A percentile compares a stretch with the other conserved stretches of the same genome.
Evolutionary conservation across 2,888 invertebrate species (phyloP).

Genomic region (Escarpia spicata): DNA sequence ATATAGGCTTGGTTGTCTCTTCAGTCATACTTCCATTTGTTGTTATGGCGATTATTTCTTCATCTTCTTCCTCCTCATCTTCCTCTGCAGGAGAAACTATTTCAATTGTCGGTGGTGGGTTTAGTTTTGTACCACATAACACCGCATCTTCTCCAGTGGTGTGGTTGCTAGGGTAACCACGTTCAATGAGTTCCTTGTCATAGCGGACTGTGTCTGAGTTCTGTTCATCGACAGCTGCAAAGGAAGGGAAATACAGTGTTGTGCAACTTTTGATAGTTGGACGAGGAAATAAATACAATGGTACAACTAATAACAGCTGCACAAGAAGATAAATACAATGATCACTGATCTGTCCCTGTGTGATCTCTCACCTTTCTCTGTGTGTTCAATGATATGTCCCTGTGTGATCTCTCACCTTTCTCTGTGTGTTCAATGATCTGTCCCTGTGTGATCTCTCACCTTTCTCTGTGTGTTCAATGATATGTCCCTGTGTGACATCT

Average conservation of each 20-base stretch:
- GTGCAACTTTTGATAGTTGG: too few species aligned
- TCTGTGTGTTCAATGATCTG: conserved; percentile 30
- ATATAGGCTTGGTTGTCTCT: conserved; percentile 3
- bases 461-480: conserved; percentile 71
- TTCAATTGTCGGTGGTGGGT: neutral
- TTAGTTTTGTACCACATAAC: neutral
- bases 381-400: conserved; percentile 80
- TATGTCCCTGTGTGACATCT: conserved; percentile 55
- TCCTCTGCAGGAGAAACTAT: neutral
- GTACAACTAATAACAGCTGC: too few species aligned
- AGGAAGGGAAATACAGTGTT: neutral
- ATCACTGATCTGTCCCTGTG: too few species aligned
- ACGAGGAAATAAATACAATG: too few species aligned
- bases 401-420: conserved; percentile 46
- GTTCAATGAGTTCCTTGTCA: neutral
- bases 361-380: conserved; percentile 70
- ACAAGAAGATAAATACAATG: too few species aligned
- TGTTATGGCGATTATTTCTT: conserved; percentile 13
- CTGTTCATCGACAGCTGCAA: conserved; percentile 72
- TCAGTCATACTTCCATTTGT: neutral
- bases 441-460: conserved; percentile 52
- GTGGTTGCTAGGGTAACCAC: neutral
- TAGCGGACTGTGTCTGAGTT: conserved; percentile 52
- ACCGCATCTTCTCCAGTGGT: neutral
- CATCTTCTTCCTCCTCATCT: neutral